These are phyloP conservation scores for Trichonephila inaurata DNA, from an alignment of 1,140 invertebrate species.

Conservation along the genomic window DNA sequence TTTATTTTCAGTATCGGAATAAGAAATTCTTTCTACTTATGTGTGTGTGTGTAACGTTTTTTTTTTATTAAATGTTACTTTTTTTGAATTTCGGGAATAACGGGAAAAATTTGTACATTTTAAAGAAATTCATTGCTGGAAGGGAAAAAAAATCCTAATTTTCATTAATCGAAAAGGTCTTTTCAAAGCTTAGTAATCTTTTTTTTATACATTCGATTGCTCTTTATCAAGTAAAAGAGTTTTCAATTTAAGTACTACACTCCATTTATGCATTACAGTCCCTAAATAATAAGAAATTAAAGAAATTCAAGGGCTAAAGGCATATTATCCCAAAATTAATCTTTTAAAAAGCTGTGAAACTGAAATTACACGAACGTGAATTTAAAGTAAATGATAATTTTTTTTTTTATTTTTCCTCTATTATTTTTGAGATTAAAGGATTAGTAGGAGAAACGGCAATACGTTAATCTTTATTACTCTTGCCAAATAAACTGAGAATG, in stretches of 20 bases:
- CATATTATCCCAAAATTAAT: not conserved
- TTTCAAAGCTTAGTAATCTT: not conserved
- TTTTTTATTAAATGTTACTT: not conserved
- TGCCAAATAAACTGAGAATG: no score
- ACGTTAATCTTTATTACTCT: no score
- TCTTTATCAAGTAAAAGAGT: not conserved
- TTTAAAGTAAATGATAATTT: not conserved
- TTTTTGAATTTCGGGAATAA: not conserved
- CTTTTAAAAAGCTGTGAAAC: not conserved
- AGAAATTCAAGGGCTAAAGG: not conserved
- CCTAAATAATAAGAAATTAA: not conserved
- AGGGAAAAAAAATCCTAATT: not conserved
- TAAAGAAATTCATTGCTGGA: not conserved
- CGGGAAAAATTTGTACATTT: not conserved
- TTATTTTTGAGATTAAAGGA: not conserved
- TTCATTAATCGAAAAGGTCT: not conserved
- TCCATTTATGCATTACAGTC: not conserved
- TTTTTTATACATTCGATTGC: not conserved
- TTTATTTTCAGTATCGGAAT: slow-evolving; percentile 27
- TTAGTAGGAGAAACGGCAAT: not conserved
- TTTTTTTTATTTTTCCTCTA: not conserved
- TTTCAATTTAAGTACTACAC: not conserved
- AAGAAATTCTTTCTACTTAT: not conserved
- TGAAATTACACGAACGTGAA: not conserved
- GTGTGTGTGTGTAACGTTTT: not conserved